These are phyloP conservation scores for Nestor notabilis DNA, from an alignment of 2,113 vertebrate species.

Conservation along the genomic window DNA sequence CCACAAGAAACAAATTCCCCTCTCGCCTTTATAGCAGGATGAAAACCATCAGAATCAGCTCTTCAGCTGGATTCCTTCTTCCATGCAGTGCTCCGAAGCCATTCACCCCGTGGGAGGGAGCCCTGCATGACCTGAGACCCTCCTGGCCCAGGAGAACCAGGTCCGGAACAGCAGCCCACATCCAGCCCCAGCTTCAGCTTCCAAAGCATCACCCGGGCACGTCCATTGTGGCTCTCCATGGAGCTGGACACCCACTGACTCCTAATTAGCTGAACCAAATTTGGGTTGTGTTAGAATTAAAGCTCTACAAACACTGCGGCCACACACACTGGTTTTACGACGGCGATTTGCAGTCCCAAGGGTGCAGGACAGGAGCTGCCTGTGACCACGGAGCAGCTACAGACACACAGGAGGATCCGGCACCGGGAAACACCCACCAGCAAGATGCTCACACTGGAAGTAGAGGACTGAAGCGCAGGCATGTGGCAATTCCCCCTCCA, in stretches of 20 bases:
- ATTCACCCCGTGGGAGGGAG: not conserved
- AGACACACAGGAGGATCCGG: not conserved
- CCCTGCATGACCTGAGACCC: not conserved
- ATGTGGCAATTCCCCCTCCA: fast-evolving
- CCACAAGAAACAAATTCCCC: not conserved
- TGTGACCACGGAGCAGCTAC: not conserved
- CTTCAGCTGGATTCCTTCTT: not conserved
- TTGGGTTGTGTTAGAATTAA: too few relatives aligned
- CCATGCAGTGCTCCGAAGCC: not conserved
- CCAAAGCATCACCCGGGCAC: not conserved
- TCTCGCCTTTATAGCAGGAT: not conserved
- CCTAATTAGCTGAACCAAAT: not conserved
- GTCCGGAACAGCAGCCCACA: not conserved
- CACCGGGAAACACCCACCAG: fast-evolving
- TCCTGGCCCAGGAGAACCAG: fast-evolving
- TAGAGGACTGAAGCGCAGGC: not conserved
- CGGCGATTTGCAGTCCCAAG: not conserved
- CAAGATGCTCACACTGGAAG: not conserved
- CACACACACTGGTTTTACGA: fast-evolving
- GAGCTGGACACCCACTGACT: not conserved
- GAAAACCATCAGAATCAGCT: conserved; percentile 5
- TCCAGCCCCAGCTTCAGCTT: not conserved
- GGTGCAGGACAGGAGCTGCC: not conserved
- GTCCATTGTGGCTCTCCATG: fast-evolving
- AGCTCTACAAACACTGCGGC: not conserved